Percentiles rank a stretch among this genome's conserved stretches.
Conservation (phyloP, 2,888 invertebrate genomes). For the Acanthacorydalis orientalis region DNA sequence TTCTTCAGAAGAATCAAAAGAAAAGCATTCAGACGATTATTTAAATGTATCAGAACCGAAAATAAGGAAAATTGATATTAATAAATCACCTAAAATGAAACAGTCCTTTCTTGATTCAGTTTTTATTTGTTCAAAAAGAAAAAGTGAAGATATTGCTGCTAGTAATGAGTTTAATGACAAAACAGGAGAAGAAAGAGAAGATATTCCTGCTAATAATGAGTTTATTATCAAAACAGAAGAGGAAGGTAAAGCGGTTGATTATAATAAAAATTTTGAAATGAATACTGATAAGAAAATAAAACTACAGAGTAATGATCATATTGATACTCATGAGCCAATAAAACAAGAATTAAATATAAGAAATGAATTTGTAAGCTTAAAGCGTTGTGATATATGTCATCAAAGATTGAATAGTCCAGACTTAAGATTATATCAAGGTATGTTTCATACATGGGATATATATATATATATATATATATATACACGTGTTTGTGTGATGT, state of each 20-base stretch:
- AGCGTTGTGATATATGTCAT: slow-evolving; percentile 20
- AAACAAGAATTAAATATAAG: slow-evolving; percentile 1
- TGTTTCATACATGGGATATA: background rate
- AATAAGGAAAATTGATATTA: background rate
- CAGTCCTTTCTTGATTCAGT: background rate
- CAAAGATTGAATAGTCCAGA: slow-evolving; percentile 16
- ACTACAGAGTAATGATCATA: background rate
- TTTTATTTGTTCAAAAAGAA: slow-evolving; percentile 9
- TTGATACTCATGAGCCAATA: background rate
- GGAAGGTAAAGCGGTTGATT: background rate
- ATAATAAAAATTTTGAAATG: background rate
- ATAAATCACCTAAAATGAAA: background rate
- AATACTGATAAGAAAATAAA: background rate
- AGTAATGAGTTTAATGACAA: background rate
- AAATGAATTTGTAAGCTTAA: slow-evolving; percentile 5
- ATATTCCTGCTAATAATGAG: background rate
- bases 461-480: background rate
- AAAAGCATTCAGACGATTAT: no score
- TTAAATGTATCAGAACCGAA: background rate
- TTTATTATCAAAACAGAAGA: background rate
- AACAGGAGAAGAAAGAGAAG: background rate
- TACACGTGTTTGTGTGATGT: no score
- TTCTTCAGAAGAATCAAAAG: no score
- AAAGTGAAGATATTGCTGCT: background rate
- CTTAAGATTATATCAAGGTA: slow-evolving; percentile 8